These are phyloP conservation scores for Phymorhynchus buccinoides DNA, from an alignment of 1,140 invertebrate species.

Conservation along the genomic window DNA sequence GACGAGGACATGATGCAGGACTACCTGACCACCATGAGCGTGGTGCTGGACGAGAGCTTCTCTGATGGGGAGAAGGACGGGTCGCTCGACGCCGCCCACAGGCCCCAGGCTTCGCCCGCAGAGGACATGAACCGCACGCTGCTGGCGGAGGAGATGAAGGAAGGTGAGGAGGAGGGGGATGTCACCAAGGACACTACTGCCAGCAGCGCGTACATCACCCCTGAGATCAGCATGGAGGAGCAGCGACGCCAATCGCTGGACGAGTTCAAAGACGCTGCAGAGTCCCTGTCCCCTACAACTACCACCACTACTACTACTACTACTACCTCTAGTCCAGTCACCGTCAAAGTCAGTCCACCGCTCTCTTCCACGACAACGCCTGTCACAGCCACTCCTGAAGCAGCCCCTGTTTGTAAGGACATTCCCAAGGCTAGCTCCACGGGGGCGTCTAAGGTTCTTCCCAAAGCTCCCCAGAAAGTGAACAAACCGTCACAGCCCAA, in stretches of 20 bases:
- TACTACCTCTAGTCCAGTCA: not conserved
- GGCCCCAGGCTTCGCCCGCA: slow-evolving; percentile 18
- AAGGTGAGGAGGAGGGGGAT: slow-evolving; percentile 36
- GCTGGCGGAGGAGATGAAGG: slow-evolving; percentile 35
- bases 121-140: slow-evolving; percentile 43
- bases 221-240: slow-evolving; percentile 56
- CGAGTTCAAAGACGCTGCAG: not conserved
- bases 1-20: slow-evolving; percentile 64
- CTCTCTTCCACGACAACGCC: not conserved
- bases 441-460: not conserved
- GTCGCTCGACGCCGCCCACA: not conserved
- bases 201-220: slow-evolving; percentile 61
- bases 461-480: slow-evolving; percentile 17
- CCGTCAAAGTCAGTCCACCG: not conserved
- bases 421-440: not conserved
- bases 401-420: not conserved
- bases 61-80: slow-evolving; percentile 49
- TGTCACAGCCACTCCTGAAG: not conserved
- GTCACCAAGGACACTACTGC: slow-evolving; percentile 32
- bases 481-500: slow-evolving; percentile 1
- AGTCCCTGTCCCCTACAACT: not conserved
- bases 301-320: not conserved
- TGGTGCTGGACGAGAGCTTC: slow-evolving; percentile 57
- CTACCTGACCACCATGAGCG: slow-evolving; percentile 61
- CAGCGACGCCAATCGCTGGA: not conserved